Evolutionary conservation across 2,113 vertebrate genomes (phyloP).

Genomic region (Lucifuga dentata): DNA sequence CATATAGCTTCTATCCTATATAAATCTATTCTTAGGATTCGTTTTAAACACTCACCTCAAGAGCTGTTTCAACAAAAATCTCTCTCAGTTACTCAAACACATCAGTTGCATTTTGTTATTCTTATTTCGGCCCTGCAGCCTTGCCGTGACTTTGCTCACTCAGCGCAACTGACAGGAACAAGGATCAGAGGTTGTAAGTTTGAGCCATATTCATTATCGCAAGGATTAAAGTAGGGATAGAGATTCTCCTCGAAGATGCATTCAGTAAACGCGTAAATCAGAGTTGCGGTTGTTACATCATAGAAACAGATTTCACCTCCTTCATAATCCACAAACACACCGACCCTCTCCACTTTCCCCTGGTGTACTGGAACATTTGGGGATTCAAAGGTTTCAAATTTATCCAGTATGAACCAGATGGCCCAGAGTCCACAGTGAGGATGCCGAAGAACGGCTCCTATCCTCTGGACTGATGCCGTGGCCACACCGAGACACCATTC

Average conservation of each 20-base stretch:
- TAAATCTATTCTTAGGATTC: too few species aligned
- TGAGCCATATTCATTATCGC: constrained; percentile 62
- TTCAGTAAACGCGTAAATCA: constrained; percentile 45
- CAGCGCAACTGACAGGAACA: constrained; percentile 11
- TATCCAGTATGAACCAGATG: constrained; percentile 44
- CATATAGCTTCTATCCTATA: too few species aligned
- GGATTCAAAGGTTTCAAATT: constrained; percentile 37
- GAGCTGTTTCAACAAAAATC: too few species aligned
- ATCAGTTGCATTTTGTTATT: too few species aligned
- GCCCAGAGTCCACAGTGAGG: constrained; percentile 54
- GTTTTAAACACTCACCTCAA: too few species aligned
- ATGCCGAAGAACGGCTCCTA: rapidly evolving
- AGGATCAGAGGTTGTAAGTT: constrained; percentile 62
- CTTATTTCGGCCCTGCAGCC: too few species aligned
- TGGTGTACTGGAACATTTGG: constrained; percentile 13
- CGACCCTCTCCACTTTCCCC: constrained; percentile 49
- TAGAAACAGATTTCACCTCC: constrained; percentile 56
- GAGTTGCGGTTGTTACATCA: constrained; percentile 6
- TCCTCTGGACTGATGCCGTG: constrained; percentile 33
- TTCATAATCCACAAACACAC: constrained; percentile 61
- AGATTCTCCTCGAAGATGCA: constrained; percentile 51
- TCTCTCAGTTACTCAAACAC: too few species aligned
- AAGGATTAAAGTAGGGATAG: constrained; percentile 66
- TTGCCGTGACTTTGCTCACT: background rate
- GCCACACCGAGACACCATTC: constrained; percentile 69